Conservation (phyloP, 2,797 vertebrate species). For the Coracias cyanogaster region DNA sequence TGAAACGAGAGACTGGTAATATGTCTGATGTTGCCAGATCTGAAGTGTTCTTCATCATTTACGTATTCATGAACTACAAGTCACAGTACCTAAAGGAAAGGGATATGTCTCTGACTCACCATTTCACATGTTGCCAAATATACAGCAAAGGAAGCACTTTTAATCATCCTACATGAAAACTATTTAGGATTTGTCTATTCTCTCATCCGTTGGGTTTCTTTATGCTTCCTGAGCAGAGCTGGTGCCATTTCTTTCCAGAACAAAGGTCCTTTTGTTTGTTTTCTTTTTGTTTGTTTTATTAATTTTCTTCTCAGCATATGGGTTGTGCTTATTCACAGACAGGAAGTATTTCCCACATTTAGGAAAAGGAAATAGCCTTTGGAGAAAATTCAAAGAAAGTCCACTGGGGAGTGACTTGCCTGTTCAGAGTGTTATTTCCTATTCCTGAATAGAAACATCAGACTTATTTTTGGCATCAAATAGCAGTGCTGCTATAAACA, state of each 20-base stretch:
- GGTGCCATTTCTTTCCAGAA: constrained; percentile 36
- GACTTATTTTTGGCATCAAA: constrained; percentile 59
- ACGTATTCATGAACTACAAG: constrained; percentile 44
- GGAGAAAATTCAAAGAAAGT: constrained; percentile 64
- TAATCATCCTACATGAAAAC: constrained; percentile 43
- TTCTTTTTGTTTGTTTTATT: constrained; percentile 52
- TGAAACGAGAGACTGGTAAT: constrained; percentile 15
- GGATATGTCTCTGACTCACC: constrained; percentile 24
- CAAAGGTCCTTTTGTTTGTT: constrained; percentile 50
- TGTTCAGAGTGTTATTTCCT: constrained; percentile 45
- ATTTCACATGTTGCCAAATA: constrained; percentile 41
- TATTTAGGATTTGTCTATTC: constrained; percentile 48
- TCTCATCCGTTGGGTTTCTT: constrained; percentile 36
- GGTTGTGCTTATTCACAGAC: constrained; percentile 7
- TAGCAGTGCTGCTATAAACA: neutral
- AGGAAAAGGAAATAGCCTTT: constrained; percentile 67
- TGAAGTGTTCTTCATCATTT: constrained; percentile 40
- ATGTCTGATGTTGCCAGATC: constrained; percentile 6
- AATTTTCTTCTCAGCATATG: constrained; percentile 24
- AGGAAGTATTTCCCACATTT: constrained; percentile 70
- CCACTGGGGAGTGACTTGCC: constrained; percentile 1
- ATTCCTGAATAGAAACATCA: constrained; percentile 38
- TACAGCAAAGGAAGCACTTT: constrained; percentile 47
- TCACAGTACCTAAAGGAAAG: neutral
- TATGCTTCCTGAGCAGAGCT: constrained; percentile 12